Conservation (phyloP, 1,140 invertebrate species). For the Saccostrea cuccullata region DNA sequence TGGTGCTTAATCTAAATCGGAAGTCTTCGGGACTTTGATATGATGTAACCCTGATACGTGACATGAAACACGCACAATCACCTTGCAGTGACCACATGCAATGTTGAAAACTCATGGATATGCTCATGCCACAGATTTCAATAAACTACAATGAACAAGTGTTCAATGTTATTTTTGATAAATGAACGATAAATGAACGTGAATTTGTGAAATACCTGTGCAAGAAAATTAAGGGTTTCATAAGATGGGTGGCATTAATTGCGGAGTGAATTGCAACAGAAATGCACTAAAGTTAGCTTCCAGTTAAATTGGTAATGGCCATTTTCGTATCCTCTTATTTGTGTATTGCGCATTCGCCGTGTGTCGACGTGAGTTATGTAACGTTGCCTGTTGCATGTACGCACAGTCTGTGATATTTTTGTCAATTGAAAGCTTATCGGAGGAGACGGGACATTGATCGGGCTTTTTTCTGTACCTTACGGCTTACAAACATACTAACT, state of each 20-base stretch:
- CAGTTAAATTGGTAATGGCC: background rate
- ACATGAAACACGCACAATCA: background rate
- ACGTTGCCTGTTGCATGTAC: conserved; percentile 22
- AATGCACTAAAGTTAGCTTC: background rate
- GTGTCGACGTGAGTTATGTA: conserved; percentile 11
- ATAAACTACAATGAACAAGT: background rate
- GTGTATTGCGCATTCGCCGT: background rate
- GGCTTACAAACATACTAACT: background rate
- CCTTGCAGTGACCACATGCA: conserved; percentile 30
- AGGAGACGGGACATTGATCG: background rate
- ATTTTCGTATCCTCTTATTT: background rate
- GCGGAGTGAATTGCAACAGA: background rate
- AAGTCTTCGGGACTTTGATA: conserved; percentile 12
- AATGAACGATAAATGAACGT: background rate
- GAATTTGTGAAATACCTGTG: background rate
- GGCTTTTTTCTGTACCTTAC: background rate
- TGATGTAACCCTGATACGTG: conserved; percentile 30
- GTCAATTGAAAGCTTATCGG: conserved; percentile 10
- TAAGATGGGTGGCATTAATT: background rate
- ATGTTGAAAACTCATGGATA: background rate
- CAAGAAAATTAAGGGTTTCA: background rate
- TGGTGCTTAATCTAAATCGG: background rate
- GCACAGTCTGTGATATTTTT: conserved; percentile 12
- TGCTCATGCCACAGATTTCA: background rate
- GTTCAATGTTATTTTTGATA: background rate